Evolutionary conservation across 1,140 invertebrate species (phyloP).

Genomic region (Bathynomus jamesi): DNA sequence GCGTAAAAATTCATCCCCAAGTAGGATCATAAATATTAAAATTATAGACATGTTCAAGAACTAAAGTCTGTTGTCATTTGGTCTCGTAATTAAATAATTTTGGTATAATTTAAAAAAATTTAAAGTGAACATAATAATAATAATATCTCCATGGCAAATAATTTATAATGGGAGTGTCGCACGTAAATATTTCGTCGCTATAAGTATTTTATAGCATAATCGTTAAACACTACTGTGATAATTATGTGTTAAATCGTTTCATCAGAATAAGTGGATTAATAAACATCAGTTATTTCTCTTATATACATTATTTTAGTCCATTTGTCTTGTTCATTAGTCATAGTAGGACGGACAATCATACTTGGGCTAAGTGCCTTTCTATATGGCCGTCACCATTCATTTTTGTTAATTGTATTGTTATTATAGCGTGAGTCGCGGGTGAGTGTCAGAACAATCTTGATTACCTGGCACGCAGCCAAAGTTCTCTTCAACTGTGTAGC

Average conservation of each 20-base stretch:
- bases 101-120: too few relatives aligned
- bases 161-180: too few relatives aligned
- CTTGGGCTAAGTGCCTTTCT: background rate
- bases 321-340: background rate
- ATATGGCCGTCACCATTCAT: conserved; percentile 27
- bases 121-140: too few relatives aligned
- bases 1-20: background rate
- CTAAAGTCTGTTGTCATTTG: background rate
- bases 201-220: too few relatives aligned
- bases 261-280: too few relatives aligned
- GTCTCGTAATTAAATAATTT: background rate
- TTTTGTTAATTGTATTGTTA: conserved; percentile 29
- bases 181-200: too few relatives aligned
- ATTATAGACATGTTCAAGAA: background rate
- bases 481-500: conserved; percentile 76
- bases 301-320: background rate
- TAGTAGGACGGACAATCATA: background rate
- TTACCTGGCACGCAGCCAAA: conserved; percentile 94
- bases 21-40: background rate
- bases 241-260: too few relatives aligned
- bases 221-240: too few relatives aligned
- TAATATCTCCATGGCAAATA: too few relatives aligned
- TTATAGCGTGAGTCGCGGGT: conserved; percentile 13
- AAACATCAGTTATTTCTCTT: too few relatives aligned
- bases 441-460: conserved; percentile 27